These are phyloP conservation scores for Macropus fuliginosus DNA, from an alignment of 2,797 vertebrate genomes.

Conservation along the genomic window DNA sequence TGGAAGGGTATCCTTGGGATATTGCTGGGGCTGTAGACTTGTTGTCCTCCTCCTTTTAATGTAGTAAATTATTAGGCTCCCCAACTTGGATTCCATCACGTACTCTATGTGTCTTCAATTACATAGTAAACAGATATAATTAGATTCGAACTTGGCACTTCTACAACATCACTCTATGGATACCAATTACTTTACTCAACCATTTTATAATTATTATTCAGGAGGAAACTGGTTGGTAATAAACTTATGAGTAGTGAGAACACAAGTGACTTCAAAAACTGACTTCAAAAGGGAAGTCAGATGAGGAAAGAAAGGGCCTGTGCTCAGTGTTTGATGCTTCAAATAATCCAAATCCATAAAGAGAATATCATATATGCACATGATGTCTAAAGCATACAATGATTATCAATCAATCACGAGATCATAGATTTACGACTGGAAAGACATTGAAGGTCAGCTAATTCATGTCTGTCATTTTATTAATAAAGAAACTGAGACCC, in stretches of 20 bases:
- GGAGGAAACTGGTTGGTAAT: constrained; percentile 71
- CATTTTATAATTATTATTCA: constrained; percentile 70
- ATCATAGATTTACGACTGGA: neutral
- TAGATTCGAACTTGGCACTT: constrained; percentile 72
- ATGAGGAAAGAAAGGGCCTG: constrained; percentile 21
- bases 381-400: neutral
- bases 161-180: constrained; percentile 21
- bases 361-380: neutral
- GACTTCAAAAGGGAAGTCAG: constrained; percentile 62
- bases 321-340: constrained; percentile 10
- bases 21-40: constrained; percentile 58
- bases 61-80: constrained; percentile 71
- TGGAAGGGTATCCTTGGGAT: constrained; percentile 1
- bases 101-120: constrained; percentile 71
- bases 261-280: constrained; percentile 52
- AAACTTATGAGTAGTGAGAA: constrained; percentile 31
- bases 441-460: neutral
- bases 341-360: constrained; percentile 9
- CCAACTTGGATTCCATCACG: constrained; percentile 56
- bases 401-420: neutral
- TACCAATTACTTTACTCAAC: constrained; percentile 63
- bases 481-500: constrained; percentile 4
- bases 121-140: constrained; percentile 76
- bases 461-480: neutral
- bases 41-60: constrained; percentile 58